Evolutionary conservation across 92 coral and sea anemone genomes (phyloP).

Genomic region (Zoanthus solanderi): DNA sequence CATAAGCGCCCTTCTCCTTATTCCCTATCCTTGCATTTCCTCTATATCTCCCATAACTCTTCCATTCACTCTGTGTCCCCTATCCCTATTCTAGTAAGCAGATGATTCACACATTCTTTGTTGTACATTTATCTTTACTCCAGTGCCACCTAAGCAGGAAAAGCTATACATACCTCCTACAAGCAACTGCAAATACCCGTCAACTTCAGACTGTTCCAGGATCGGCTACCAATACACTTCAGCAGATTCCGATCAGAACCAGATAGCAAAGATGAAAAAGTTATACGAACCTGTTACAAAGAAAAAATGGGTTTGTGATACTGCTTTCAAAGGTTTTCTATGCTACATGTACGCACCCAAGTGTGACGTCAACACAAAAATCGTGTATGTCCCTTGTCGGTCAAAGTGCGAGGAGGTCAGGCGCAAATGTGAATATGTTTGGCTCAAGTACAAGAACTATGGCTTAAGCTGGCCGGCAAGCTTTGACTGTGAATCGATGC

Average conservation of each 20-base stretch:
- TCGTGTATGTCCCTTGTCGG: conserved; percentile 25
- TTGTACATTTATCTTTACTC: background rate
- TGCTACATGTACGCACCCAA: conserved; percentile 28
- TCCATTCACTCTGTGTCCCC: too few relatives aligned
- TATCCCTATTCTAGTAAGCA: too few relatives aligned
- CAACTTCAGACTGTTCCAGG: conserved; percentile 20
- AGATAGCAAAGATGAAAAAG: conserved; percentile 17
- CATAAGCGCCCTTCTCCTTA: too few relatives aligned
- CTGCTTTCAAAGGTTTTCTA: conserved; percentile 4
- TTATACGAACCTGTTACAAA: background rate
- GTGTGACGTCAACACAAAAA: conserved; percentile 26
- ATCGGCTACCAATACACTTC: conserved; percentile 15
- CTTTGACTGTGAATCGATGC: conserved; percentile 38
- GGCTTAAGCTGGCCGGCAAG: conserved; percentile 44
- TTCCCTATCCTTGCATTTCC: too few relatives aligned
- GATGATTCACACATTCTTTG: background rate
- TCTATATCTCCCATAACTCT: too few relatives aligned
- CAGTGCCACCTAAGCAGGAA: conserved; percentile 11
- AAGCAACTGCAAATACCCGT: conserved; percentile 21
- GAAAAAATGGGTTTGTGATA: background rate
- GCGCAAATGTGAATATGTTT: conserved; percentile 31
- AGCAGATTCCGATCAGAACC: conserved; percentile 38
- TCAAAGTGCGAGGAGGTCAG: conserved; percentile 14
- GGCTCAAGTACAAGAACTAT: conserved; percentile 41
- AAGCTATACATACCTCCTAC: background rate